Evolutionary conservation across 2,113 vertebrate genomes (phyloP).

Genomic region (Apodemus speciosus): DNA sequence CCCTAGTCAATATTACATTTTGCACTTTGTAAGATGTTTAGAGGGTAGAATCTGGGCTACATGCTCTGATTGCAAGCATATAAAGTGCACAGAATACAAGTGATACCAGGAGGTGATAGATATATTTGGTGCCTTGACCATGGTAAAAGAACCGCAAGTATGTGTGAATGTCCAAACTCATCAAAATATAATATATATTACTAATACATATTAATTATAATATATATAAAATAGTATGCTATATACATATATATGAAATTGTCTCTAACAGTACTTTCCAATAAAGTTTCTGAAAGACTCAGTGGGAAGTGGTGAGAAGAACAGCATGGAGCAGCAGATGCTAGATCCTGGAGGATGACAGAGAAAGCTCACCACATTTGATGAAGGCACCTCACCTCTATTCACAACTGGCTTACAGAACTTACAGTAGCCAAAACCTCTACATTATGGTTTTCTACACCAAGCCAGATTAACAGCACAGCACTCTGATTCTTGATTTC

Average conservation of each 20-base stretch:
- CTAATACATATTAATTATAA: no score
- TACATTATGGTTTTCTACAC: background rate
- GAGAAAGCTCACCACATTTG: background rate
- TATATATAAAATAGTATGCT: background rate
- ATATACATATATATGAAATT: background rate
- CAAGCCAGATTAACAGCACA: background rate
- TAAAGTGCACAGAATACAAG: background rate
- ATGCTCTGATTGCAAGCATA: background rate
- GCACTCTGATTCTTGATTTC: background rate
- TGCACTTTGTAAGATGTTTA: background rate
- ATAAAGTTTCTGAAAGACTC: background rate
- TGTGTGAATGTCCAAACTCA: background rate
- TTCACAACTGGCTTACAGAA: background rate
- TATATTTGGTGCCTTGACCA: background rate
- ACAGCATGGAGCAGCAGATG: fast-evolving
- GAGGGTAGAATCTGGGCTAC: background rate
- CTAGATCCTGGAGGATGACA: no score
- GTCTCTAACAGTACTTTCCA: background rate
- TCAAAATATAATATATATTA: background rate
- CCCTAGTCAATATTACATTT: background rate
- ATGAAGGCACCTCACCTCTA: background rate
- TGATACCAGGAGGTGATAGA: background rate
- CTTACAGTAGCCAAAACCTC: background rate
- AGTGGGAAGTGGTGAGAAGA: background rate
- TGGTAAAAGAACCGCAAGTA: background rate